Evolutionary conservation across 2,797 vertebrate genomes (phyloP).

Genomic region (Clarias pachynema): DNA sequence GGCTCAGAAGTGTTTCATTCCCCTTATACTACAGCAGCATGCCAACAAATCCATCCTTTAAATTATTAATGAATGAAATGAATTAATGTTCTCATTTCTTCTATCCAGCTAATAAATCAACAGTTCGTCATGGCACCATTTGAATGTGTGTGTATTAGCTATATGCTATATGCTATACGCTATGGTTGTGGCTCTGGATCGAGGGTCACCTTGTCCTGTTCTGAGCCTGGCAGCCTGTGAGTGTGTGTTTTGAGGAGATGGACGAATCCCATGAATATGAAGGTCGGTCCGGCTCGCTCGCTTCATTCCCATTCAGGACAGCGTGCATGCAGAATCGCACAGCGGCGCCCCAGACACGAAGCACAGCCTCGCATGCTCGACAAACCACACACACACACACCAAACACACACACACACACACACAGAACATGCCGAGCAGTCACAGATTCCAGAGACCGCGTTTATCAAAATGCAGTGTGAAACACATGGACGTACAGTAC

Average conservation of each 20-base stretch:
- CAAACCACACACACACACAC: slow-evolving; percentile 19
- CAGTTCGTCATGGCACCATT: neutral
- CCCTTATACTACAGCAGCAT: neutral
- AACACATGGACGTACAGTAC: slow-evolving; percentile 1
- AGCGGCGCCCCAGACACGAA: slow-evolving; percentile 23
- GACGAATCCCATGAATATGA: slow-evolving; percentile 50
- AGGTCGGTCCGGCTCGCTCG: slow-evolving; percentile 49
- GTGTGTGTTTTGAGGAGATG: slow-evolving; percentile 32
- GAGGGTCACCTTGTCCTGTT: slow-evolving; percentile 51
- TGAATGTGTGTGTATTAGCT: slow-evolving; percentile 1
- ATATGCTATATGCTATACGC: neutral
- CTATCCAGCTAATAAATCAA: neutral
- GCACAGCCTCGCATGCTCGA: slow-evolving; percentile 49
- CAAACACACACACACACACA: slow-evolving; percentile 35
- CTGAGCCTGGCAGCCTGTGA: slow-evolving; percentile 41
- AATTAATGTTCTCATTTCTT: neutral
- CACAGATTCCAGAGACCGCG: slow-evolving; percentile 29
- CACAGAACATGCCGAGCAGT: slow-evolving; percentile 42
- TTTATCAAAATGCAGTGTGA: slow-evolving; percentile 31
- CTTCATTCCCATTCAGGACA: slow-evolving; percentile 53
- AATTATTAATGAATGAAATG: neutral
- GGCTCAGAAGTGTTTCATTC: neutral
- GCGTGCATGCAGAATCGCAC: slow-evolving; percentile 64
- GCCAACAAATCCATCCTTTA: neutral
- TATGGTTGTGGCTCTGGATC: slow-evolving; percentile 6